These are phyloP conservation scores for Drosophila maculinotata DNA, from an alignment of 2,888 invertebrate species.

Conservation along the genomic window DNA sequence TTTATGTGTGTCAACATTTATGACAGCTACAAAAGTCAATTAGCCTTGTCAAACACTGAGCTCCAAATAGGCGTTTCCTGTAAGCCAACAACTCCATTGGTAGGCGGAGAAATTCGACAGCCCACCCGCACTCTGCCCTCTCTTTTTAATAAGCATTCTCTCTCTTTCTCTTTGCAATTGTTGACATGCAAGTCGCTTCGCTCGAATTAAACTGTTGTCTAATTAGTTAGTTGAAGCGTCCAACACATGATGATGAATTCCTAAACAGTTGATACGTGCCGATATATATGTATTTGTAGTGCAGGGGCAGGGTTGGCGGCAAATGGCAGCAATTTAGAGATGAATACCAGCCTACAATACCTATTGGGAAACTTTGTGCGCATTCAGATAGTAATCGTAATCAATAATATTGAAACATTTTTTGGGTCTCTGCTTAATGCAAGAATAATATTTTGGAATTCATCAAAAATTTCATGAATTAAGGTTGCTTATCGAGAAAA, in stretches of 20 bases:
- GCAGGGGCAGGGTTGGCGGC: too few relatives aligned
- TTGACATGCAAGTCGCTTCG: conserved; percentile 24
- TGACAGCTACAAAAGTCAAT: conserved; percentile 68
- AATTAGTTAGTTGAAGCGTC: conserved; percentile 59
- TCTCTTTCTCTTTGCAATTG: background rate
- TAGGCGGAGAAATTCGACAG: background rate
- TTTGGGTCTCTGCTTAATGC: too few relatives aligned
- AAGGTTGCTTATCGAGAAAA: too few relatives aligned
- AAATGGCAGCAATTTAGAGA: background rate
- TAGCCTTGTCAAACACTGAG: conserved; percentile 45
- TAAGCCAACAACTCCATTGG: background rate
- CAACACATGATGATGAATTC: conserved; percentile 48
- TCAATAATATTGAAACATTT: background rate
- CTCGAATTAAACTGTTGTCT: conserved; percentile 35
- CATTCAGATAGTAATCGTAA: background rate
- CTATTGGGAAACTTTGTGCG: background rate
- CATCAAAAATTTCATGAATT: too few relatives aligned
- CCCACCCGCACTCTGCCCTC: background rate
- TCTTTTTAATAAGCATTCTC: background rate
- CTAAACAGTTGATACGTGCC: conserved; percentile 40
- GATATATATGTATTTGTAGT: background rate
- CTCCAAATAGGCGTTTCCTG: background rate
- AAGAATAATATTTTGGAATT: background rate
- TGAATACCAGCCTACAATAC: background rate
- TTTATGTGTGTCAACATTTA: conserved; percentile 65